Conservation (phyloP, 2,797 vertebrate genomes). For the Coregonus suidteri region DNA sequence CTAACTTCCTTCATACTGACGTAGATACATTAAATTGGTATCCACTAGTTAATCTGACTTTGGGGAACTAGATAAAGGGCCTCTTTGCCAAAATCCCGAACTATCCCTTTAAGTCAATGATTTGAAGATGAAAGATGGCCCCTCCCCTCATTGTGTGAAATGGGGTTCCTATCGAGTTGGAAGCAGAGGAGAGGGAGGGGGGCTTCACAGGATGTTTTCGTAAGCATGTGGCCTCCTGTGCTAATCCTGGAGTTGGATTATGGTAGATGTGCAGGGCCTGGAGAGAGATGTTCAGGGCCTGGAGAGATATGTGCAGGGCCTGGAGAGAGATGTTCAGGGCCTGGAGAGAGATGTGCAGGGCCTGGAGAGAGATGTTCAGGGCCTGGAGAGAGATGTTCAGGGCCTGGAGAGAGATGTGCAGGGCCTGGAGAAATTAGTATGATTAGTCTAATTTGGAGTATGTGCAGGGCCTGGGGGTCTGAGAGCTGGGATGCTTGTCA, state of each 20-base stretch:
- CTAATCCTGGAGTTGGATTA: conserved; percentile 19
- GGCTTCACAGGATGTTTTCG: conserved; percentile 42
- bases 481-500: background rate
- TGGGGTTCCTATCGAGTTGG: background rate
- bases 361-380: background rate
- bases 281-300: no score
- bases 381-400: background rate
- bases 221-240: conserved; percentile 27
- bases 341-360: no score
- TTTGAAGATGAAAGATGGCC: conserved; percentile 41
- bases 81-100: no score
- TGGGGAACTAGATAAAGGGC: no score
- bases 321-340: no score
- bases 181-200: conserved; percentile 2
- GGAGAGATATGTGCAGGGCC: no score
- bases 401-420: background rate
- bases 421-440: background rate
- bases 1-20: no score
- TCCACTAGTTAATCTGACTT: no score
- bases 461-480: background rate
- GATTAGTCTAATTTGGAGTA: background rate
- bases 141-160: conserved; percentile 40
- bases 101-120: conserved; percentile 44
- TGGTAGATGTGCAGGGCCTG: background rate
- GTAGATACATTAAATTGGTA: no score